A percentile compares a stretch with the other conserved stretches of the same genome.
These are phyloP conservation scores for Pachyramphus minor DNA, from an alignment of 2,113 vertebrate genomes.

Conservation along the genomic window DNA sequence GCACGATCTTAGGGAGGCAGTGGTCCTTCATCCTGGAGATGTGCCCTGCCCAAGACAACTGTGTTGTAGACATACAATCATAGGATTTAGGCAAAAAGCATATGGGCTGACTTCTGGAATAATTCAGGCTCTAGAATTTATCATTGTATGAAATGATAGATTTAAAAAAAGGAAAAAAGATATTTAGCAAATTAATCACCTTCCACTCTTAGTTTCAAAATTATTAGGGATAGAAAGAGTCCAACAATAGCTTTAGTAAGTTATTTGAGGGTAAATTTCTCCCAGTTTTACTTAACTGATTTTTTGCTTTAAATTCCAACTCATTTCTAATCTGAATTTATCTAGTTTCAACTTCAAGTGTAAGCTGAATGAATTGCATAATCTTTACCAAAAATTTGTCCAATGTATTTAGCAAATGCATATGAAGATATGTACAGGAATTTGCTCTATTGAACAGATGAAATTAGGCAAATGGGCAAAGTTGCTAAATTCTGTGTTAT, in stretches of 20 bases:
- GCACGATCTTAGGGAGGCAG: too few relatives aligned
- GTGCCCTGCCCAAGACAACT: too few relatives aligned
- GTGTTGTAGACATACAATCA: neutral
- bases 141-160: neutral
- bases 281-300: neutral
- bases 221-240: neutral
- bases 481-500: neutral
- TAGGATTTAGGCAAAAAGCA: neutral
- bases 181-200: rapidly evolving
- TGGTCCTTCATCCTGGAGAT: too few relatives aligned
- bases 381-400: neutral
- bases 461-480: neutral
- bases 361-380: neutral
- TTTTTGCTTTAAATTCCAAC: neutral
- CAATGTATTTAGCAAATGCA: neutral
- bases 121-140: neutral
- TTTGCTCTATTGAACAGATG: neutral
- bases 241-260: neutral
- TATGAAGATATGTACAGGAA: neutral
- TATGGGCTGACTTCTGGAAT: neutral
- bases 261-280: neutral
- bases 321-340: neutral
- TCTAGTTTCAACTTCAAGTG: neutral
- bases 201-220: neutral
- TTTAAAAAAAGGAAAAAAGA: neutral